Evolutionary conservation across 2,113 vertebrate species (phyloP).

Genomic region (Cynoglossus semilaevis): DNA sequence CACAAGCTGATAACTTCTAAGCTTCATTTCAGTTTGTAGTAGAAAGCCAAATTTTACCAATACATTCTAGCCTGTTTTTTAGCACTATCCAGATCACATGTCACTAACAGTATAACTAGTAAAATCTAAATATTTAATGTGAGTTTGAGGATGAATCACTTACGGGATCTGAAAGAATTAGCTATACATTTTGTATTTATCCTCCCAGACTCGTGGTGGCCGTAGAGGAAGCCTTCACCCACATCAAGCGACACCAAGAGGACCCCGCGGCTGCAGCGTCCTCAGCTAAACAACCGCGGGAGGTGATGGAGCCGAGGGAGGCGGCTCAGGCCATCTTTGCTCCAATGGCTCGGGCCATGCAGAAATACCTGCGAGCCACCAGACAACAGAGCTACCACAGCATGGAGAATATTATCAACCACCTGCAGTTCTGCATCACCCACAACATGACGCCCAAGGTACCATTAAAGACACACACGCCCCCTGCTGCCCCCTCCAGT

Average conservation of each 20-base stretch:
- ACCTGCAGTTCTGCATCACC: slow-evolving; percentile 94
- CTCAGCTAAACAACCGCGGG: slow-evolving; percentile 82
- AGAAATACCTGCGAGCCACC: slow-evolving; percentile 93
- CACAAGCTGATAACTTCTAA: too few relatives aligned
- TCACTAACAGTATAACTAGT: too few relatives aligned
- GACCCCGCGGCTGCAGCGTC: slow-evolving; percentile 69
- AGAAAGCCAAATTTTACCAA: too few relatives aligned
- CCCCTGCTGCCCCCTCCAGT: too few relatives aligned
- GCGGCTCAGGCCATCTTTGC: slow-evolving; percentile 94
- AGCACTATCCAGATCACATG: too few relatives aligned
- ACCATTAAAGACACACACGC: too few relatives aligned
- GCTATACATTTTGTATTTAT: background rate
- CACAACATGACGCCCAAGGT: slow-evolving; percentile 96
- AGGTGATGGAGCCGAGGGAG: slow-evolving; percentile 92
- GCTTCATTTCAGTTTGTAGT: too few relatives aligned
- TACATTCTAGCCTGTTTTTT: too few relatives aligned
- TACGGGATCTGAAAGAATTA: too few relatives aligned
- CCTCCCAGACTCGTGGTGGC: slow-evolving; percentile 86
- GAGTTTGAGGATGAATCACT: too few relatives aligned
- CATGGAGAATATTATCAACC: slow-evolving; percentile 95
- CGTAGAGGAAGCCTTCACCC: slow-evolving; percentile 93
- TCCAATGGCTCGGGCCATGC: slow-evolving; percentile 95
- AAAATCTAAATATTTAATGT: too few relatives aligned
- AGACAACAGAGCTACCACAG: slow-evolving; percentile 93
- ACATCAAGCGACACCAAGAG: slow-evolving; percentile 89